These are phyloP conservation scores for Paragorgia papillata DNA, from an alignment of 92 coral and sea anemone genomes.

Conservation along the genomic window DNA sequence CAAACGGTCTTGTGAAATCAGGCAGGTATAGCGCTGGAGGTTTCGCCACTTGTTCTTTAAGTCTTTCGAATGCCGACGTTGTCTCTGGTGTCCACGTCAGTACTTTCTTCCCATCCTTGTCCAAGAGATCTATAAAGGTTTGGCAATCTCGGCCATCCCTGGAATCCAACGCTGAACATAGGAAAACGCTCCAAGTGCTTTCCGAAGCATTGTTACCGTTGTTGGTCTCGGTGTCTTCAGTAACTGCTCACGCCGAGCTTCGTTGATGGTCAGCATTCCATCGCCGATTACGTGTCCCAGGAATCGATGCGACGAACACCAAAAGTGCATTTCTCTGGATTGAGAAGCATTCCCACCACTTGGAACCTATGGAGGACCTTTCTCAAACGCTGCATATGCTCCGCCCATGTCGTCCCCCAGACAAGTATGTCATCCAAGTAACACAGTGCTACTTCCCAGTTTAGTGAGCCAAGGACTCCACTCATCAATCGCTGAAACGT, in stretches of 20 bases:
- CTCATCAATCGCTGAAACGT: no score
- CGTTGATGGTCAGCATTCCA: no score
- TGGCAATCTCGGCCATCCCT: slow-evolving; percentile 2
- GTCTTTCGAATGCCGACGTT: slow-evolving; percentile 2
- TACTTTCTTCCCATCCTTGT: neutral
- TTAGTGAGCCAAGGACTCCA: no score
- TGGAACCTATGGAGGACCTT: slow-evolving; percentile 13
- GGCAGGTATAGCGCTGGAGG: slow-evolving; percentile 31
- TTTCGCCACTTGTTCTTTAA: slow-evolving; percentile 11
- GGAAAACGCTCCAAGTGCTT: slow-evolving; percentile 3
- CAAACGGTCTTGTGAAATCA: slow-evolving; percentile 20
- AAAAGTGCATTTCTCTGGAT: no score
- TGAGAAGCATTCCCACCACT: slow-evolving; percentile 39
- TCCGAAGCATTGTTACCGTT: neutral
- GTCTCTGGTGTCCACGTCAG: neutral
- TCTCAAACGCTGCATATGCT: no score
- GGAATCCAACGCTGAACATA: slow-evolving; percentile 13
- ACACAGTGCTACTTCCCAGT: no score
- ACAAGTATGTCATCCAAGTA: no score
- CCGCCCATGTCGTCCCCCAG: no score
- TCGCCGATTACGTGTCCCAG: no score
- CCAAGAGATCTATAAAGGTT: neutral
- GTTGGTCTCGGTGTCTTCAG: no score
- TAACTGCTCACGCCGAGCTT: no score
- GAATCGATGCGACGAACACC: no score